phyloP scores from a whole-genome alignment of 2,113 vertebrate genomes.

The Psittacula cyanocephala region DNA sequence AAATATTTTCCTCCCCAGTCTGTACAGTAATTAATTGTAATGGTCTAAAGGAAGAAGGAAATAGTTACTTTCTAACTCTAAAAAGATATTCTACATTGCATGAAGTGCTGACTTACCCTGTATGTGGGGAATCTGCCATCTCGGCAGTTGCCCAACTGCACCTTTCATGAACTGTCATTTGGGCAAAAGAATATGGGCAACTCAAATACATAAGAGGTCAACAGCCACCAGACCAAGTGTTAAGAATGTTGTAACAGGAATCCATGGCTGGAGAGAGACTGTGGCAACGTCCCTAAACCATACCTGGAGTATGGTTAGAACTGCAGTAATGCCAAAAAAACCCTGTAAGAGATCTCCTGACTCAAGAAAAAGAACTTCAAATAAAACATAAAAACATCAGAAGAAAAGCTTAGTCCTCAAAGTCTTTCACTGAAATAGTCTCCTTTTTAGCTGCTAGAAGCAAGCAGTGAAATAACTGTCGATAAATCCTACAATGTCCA shows the following conservation, averaged over 20 bases:
- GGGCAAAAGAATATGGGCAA: neutral
- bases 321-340: neutral
- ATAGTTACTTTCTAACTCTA: neutral
- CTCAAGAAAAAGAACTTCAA: neutral
- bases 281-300: neutral
- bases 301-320: neutral
- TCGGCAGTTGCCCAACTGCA: neutral
- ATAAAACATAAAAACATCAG: neutral
- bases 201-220: neutral
- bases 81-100: neutral
- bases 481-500: neutral
- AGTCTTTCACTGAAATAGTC: neutral
- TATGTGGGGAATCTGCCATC: neutral
- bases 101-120: neutral
- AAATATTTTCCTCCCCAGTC: neutral
- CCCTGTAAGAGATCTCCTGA: neutral
- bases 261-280: neutral
- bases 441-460: neutral
- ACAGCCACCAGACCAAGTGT: neutral
- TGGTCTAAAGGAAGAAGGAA: neutral
- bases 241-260: neutral
- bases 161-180: neutral
- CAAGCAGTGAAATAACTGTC: neutral
- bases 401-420: neutral
- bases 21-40: neutral